A percentile compares a stretch with the other conserved stretches of the same genome.
These are phyloP conservation scores for Mus spretus DNA, from an alignment of 2,797 vertebrate genomes.

Conservation along the genomic window DNA sequence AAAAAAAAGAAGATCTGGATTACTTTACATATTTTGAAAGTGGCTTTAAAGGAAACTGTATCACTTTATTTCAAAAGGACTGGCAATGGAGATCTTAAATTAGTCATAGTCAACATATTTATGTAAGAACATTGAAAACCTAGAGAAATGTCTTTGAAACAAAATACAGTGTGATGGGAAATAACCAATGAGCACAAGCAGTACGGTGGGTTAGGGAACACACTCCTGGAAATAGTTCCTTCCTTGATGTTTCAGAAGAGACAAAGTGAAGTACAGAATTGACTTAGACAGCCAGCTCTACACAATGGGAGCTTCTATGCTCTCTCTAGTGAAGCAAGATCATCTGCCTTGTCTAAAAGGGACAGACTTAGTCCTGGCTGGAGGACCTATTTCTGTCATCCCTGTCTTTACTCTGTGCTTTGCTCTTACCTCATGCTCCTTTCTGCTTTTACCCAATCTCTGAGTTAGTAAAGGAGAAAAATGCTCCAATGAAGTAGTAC, in stretches of 20 bases:
- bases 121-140: conserved; percentile 8
- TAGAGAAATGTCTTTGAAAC: conserved; percentile 36
- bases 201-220: neutral
- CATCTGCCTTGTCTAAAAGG: neutral
- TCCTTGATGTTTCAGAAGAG: neutral
- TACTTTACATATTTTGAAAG: neutral
- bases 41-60: conserved; percentile 3
- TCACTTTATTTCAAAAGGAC: neutral
- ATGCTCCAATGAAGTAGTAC: neutral
- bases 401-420: neutral
- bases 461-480: neutral
- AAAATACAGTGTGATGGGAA: conserved; percentile 5
- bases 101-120: conserved; percentile 51
- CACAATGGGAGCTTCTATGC: neutral
- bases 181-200: conserved; percentile 19
- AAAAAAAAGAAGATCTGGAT: neutral
- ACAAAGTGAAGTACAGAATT: neutral
- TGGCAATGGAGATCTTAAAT: conserved; percentile 48
- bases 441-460: neutral
- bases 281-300: neutral
- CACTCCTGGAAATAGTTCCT: neutral
- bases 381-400: neutral
- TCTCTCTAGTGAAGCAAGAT: conserved; percentile 17
- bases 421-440: neutral
- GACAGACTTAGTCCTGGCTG: neutral